Evolutionary conservation across 2,113 vertebrate genomes (phyloP), one percentile per base, ranked within the genome.

Genomic region (Dromiciops gliroides): DNA sequence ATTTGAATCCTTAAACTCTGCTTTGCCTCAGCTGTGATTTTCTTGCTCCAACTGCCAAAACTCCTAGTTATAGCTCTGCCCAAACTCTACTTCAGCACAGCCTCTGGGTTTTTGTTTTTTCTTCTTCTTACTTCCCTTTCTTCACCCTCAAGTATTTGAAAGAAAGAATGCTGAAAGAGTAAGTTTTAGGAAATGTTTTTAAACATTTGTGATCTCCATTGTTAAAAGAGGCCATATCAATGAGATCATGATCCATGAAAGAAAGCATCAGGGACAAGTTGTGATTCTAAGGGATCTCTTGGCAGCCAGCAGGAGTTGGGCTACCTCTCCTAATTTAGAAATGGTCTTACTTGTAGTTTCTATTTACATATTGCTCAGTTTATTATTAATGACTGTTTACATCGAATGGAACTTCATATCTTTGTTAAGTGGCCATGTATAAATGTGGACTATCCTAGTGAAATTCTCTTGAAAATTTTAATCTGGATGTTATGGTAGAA

Each of bases 401-500:
- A 50, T 53, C 8, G 25, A 56, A 2, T 53, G 51, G 67, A 9
- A 28, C 53, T 90, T 95, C 37, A 31, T 37, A 83, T 37, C 91
- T 92, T 44, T 88, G 93, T 49, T 53, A 53, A 31, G 1, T 92
- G 50, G 48, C 44, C 90, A 44, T 19, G 1, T 2, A 8, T 50
- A 48, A 92, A 1, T 75, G 53, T 49, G 23, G 10, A 3, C 48
- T 91, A 11, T 50, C 49, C 88, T 8, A 28, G 0, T 0, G 47
- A 28, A 90, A 47, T 12, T 83, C 22, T 89, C 92, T 23, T 90
- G 83, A 24, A 93, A 90, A 91, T 94, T 96, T 92, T n/a, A 6
- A 88, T 93, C 90, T 48, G 48, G 96, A 91, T 91, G 50, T 44
- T 53, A 60, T 95, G 56, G 91, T 91, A 49, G 89, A 23, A 44